Percentiles rank a stretch among this genome's conserved stretches.
These are phyloP conservation scores for Eremobia ochroleuca DNA, from an alignment of 2,888 invertebrate species.

Conservation along the genomic window DNA sequence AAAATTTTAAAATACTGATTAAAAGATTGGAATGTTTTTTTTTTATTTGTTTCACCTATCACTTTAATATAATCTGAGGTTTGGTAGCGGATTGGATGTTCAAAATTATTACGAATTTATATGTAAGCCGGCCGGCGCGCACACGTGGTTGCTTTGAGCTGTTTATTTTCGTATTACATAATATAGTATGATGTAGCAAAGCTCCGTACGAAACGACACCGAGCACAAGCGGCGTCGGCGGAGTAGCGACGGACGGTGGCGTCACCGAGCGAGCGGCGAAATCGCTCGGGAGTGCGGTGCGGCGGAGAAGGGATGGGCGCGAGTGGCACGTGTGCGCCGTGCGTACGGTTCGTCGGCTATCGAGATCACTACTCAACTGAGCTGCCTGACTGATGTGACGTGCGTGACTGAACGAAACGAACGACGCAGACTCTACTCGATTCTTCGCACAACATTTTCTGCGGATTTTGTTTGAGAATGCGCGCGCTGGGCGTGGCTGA, in stretches of 20 bases:
- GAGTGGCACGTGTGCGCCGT: conserved; percentile 85
- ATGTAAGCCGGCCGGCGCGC: conserved; percentile 73
- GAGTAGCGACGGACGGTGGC: conserved; percentile 67
- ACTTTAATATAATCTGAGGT: conserved; percentile 42
- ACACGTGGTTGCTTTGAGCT: conserved; percentile 83
- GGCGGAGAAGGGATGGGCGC: conserved; percentile 79
- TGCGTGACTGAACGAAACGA: conserved; percentile 83
- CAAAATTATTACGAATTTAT: conserved; percentile 39
- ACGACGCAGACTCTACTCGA: conserved; percentile 78
- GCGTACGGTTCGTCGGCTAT: conserved; percentile 83
- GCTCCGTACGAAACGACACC: conserved; percentile 68
- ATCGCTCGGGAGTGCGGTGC: conserved; percentile 74
- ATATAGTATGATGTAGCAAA: conserved; percentile 74
- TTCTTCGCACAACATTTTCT: conserved; percentile 84
- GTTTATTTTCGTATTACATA: conserved; percentile 86
- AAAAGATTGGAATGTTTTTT: conserved; percentile 65
- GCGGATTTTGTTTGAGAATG: conserved; percentile 86
- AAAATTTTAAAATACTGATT: conserved; percentile 61
- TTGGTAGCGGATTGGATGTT: conserved; percentile 51
- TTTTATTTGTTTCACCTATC: conserved; percentile 49
- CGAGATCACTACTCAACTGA: conserved; percentile 86
- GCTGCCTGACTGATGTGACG: conserved; percentile 77
- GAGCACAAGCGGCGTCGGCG: conserved; percentile 64
- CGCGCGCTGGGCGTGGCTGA: conserved; percentile 88
- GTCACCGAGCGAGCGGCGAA: conserved; percentile 77